Base-by-base conservation (phyloP, 30 jellyfish, hydroid and myxozoan genomes). In the Turritopsis dohrnii region DNA sequence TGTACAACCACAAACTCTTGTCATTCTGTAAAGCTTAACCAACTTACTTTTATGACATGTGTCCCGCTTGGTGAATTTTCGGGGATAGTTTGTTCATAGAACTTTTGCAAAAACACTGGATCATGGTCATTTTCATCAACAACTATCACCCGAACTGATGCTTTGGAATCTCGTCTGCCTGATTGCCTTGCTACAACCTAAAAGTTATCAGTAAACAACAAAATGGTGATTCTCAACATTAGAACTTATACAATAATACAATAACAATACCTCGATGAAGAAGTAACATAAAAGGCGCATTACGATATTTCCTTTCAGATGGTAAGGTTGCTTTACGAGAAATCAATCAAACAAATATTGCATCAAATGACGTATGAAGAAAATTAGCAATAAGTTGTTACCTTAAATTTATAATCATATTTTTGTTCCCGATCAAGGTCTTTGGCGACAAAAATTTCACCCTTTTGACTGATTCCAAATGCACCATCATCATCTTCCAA, bases 41-140 rank as follows among this genome's bases (percentile, higher is more conserved):
- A 69, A 7, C 83, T 80, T 80, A 80, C 87, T 26, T 82, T 1
- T 16, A 41, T 69, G 41, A 82, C 73, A 30, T 27, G 30, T 16
- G 69, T 31, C 1, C 83, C 83, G 21, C 21, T 31, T 8, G 85
- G 73, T 52, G 90, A 84, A 71, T 91, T 91, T 84, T 91, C 97
- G 41, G 80, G 76, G 69, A 91, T 90, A 28, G 84, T 22, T 21
- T 87, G 89, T 53, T 76, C 71, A 71, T 87, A 87, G 8, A 76
- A 80, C 20, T 81, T 23, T 20, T 80, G 80, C 81, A 52, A 69
- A 65, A 91, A 91, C 20, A 80, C 72, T 21, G 97, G 97, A 1
- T 83, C 89, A 54, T 91, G 94, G 72, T 91, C 97, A 66, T 91
- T 91, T 28, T 86, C 84, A 71, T 91, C 97, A 25, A 87, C 80